Percentiles rank a stretch among this genome's conserved stretches.
These are phyloP conservation scores for Patella vulgata DNA, from an alignment of 1,140 invertebrate genomes.

Conservation along the genomic window DNA sequence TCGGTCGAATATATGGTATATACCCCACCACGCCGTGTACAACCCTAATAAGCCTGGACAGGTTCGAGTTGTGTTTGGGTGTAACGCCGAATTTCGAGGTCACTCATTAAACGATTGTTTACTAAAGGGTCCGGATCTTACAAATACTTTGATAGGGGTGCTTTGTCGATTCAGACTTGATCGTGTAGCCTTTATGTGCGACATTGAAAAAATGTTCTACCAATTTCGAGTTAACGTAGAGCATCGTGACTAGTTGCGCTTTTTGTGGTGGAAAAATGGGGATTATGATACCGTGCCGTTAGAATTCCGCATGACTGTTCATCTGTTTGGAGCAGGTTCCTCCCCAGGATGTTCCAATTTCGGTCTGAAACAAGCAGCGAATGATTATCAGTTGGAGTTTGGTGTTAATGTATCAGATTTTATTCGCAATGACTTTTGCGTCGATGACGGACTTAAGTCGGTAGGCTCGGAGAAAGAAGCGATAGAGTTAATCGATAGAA, in stretches of 20 bases:
- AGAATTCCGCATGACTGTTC: slow-evolving; percentile 29
- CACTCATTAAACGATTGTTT: slow-evolving; percentile 44
- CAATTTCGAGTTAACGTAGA: slow-evolving; percentile 27
- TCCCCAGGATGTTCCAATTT: slow-evolving; percentile 37
- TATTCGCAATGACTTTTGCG: slow-evolving; percentile 37
- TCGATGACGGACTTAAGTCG: slow-evolving; percentile 39
- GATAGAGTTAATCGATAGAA: slow-evolving; percentile 17
- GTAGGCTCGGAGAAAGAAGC: slow-evolving; percentile 19
- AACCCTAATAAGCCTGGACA: slow-evolving; percentile 30
- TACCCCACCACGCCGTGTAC: slow-evolving; percentile 42
- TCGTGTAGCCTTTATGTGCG: slow-evolving; percentile 38
- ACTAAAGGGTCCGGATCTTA: slow-evolving; percentile 44
- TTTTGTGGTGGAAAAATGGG: slow-evolving; percentile 35
- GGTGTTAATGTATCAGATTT: slow-evolving; percentile 19
- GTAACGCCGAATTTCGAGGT: slow-evolving; percentile 30
- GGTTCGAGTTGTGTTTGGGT: slow-evolving; percentile 35
- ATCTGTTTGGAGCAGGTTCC: slow-evolving; percentile 34
- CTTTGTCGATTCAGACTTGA: slow-evolving; percentile 47
- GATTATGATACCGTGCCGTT: slow-evolving; percentile 3
- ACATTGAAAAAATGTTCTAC: slow-evolving; percentile 53
- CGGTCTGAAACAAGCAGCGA: slow-evolving; percentile 29
- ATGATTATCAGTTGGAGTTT: slow-evolving; percentile 23
- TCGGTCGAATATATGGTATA: slow-evolving; percentile 35
- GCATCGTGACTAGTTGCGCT: slow-evolving; percentile 32
- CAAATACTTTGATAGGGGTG: slow-evolving; percentile 42